These are phyloP conservation scores for Nymphalis io DNA, from an alignment of 1,140 invertebrate genomes.

Conservation along the genomic window DNA sequence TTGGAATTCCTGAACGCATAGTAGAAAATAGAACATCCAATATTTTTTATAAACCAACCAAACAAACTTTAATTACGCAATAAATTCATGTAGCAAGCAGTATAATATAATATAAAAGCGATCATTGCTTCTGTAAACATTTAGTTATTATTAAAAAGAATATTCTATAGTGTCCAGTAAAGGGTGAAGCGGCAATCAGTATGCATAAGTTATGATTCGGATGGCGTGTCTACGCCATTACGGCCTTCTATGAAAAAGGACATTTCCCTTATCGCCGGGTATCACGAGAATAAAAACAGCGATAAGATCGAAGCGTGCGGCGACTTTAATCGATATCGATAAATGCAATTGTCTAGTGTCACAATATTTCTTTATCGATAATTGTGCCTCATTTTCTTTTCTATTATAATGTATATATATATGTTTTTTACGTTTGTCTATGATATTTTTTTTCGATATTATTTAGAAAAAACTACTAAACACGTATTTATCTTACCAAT, in stretches of 20 bases:
- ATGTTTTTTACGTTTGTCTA: too few species aligned
- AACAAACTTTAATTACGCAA: too few species aligned
- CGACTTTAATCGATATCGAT: constrained; percentile 57
- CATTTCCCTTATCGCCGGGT: constrained; percentile 76
- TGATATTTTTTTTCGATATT: too few species aligned
- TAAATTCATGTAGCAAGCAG: too few species aligned
- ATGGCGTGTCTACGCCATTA: constrained; percentile 75
- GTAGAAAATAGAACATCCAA: too few species aligned
- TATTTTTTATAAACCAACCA: too few species aligned
- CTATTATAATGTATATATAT: too few species aligned
- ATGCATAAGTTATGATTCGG: constrained; percentile 75
- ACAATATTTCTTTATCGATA: constrained; percentile 19
- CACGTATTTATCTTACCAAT: too few species aligned
- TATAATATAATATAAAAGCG: too few species aligned
- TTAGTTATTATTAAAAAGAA: constrained; percentile 37
- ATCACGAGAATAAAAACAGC: constrained; percentile 77
- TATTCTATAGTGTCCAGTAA: constrained; percentile 52
- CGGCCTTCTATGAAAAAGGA: constrained; percentile 78
- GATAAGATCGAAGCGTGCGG: constrained; percentile 70
- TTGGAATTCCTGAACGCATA: too few species aligned
- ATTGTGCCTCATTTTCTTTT: constrained; percentile 7
- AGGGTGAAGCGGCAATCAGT: constrained; percentile 73
- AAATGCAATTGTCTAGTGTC: constrained; percentile 38
- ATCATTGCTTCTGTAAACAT: constrained; percentile 1
- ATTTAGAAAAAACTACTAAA: too few species aligned